Percentiles rank a stretch among this genome's conserved stretches.
phyloP scores from a whole-genome alignment of 1,140 invertebrate genomes.

The Drosophila parvula region DNA sequence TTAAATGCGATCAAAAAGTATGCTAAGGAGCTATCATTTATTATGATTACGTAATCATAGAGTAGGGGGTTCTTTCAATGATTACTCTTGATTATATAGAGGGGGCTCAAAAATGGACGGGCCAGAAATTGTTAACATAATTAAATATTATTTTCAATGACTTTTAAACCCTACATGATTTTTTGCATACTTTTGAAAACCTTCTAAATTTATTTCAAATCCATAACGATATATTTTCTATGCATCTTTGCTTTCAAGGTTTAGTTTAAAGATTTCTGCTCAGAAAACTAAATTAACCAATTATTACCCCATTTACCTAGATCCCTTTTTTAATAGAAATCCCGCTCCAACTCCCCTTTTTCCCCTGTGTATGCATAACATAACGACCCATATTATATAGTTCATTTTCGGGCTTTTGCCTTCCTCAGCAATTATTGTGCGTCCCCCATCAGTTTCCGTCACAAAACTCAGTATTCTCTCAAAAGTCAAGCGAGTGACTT shows the following conservation, averaged over 20 bases:
- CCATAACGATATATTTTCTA: background rate
- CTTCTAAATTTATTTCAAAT: background rate
- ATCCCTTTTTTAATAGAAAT: background rate
- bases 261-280: background rate
- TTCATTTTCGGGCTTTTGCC: constrained; percentile 35
- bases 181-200: background rate
- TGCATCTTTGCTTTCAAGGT: background rate
- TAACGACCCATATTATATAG: constrained; percentile 61
- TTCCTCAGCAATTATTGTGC: constrained; percentile 59
- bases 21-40: too few relatives aligned
- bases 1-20: too few relatives aligned
- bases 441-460: constrained; percentile 20
- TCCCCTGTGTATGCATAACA: constrained; percentile 33
- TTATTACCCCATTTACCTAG: background rate
- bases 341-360: background rate
- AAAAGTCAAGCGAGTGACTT: constrained; percentile 72
- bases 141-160: background rate
- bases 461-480: constrained; percentile 4
- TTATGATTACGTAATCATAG: too few relatives aligned
- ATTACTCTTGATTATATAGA: too few relatives aligned
- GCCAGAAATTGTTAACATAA: too few relatives aligned
- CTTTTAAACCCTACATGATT: background rate
- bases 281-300: background rate
- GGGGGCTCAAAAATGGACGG: background rate
- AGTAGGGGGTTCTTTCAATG: too few relatives aligned